phyloP scores from a whole-genome alignment of 2,888 invertebrate genomes.

The Hydriomena furcata region DNA sequence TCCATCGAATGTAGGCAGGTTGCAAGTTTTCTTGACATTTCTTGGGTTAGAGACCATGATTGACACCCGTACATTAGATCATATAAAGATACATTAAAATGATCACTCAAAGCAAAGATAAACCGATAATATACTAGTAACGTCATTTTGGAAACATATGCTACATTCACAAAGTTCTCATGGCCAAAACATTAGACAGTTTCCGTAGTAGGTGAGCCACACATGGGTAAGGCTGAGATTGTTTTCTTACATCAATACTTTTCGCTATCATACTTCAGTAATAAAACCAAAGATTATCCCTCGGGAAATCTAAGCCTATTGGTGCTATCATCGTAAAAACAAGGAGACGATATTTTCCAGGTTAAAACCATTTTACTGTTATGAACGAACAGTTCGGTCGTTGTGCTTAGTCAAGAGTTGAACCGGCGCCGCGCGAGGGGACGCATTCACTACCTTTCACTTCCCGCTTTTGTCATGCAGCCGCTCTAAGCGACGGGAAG shows the following conservation, averaged over 20 bases:
- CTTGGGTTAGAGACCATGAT: too few species aligned
- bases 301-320: constrained; percentile 34
- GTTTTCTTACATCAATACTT: constrained; percentile 23
- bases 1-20: too few species aligned
- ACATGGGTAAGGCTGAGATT: constrained; percentile 26
- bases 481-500: constrained; percentile 72
- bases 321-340: constrained; percentile 25
- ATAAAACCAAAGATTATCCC: constrained; percentile 35
- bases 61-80: too few species aligned
- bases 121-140: neutral
- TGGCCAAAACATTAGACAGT: constrained; percentile 16
- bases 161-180: constrained; percentile 16
- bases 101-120: constrained; percentile 28
- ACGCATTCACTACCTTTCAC: constrained; percentile 83
- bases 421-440: constrained; percentile 59
- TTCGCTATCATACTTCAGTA: constrained; percentile 27
- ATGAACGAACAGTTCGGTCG: constrained; percentile 37
- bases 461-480: constrained; percentile 80
- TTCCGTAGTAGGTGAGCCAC: constrained; percentile 23
- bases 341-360: constrained; percentile 25
- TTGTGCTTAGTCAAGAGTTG: constrained; percentile 52
- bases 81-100: too few species aligned
- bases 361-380: constrained; percentile 33
- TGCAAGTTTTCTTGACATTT: too few species aligned
- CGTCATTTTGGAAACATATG: constrained; percentile 13